Percentiles rank a stretch among this genome's conserved stretches.
These are phyloP conservation scores for Bungarus multicinctus DNA, from an alignment of 2,113 vertebrate genomes.

Conservation along the genomic window DNA sequence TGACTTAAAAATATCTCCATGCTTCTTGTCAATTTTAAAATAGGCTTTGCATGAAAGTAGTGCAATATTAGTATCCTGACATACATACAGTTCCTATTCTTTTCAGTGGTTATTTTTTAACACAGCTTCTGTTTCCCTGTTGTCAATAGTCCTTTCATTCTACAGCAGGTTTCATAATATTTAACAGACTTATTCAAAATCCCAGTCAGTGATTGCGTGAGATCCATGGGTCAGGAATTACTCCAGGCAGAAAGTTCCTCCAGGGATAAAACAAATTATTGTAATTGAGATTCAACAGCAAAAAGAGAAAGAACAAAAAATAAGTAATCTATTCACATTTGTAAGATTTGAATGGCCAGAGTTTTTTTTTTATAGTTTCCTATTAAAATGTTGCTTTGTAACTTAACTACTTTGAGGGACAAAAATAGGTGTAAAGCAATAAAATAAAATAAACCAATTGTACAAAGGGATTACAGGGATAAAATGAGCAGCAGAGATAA, in stretches of 20 bases:
- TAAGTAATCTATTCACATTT: slow-evolving; percentile 41
- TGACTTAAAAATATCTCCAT: slow-evolving; percentile 49
- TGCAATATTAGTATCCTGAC: slow-evolving; percentile 54
- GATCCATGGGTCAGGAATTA: slow-evolving; percentile 73
- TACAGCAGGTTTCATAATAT: slow-evolving; percentile 74
- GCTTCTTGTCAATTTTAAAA: slow-evolving; percentile 55
- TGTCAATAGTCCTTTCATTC: slow-evolving; percentile 75
- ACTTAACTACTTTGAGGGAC: slow-evolving; percentile 38
- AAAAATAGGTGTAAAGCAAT: slow-evolving; percentile 28
- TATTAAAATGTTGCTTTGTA: slow-evolving; percentile 34
- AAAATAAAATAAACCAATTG: slow-evolving; percentile 3
- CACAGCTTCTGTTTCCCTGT: slow-evolving; percentile 66
- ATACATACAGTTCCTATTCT: slow-evolving; percentile 61
- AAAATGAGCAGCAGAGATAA: slow-evolving; percentile 35
- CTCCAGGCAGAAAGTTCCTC: slow-evolving; percentile 67
- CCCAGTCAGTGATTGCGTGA: slow-evolving; percentile 70
- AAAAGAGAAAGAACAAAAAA: slow-evolving; percentile 8
- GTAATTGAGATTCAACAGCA: slow-evolving; percentile 67
- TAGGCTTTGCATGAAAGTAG: slow-evolving; percentile 56
- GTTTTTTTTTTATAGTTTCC: slow-evolving; percentile 31
- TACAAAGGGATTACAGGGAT: slow-evolving; percentile 5
- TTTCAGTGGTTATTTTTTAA: slow-evolving; percentile 58
- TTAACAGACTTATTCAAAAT: slow-evolving; percentile 71
- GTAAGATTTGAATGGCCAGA: slow-evolving; percentile 44
- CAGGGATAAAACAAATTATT: slow-evolving; percentile 67